phyloP scores from a whole-genome alignment of 2,797 vertebrate genomes.

The Florisuga fusca region DNA sequence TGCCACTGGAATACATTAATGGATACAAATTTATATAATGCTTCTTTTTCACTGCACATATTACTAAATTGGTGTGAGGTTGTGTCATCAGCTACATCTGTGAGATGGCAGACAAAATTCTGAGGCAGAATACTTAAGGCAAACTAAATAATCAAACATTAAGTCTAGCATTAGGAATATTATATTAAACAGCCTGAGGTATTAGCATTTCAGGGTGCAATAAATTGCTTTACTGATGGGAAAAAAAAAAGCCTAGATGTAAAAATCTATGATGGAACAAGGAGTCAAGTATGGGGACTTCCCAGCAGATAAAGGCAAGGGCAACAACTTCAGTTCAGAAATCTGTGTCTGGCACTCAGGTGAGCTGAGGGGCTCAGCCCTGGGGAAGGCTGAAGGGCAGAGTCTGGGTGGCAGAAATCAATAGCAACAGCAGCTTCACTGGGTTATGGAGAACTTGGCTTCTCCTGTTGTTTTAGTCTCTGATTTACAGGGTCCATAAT shows the following conservation, averaged over 20 bases:
- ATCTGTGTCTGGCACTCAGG: not conserved
- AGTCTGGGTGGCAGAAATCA: not conserved
- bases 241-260: too few relatives aligned
- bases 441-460: not conserved
- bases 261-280: not conserved
- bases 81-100: not conserved
- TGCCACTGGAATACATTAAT: not conserved
- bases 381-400: not conserved
- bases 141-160: not conserved
- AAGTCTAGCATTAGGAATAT: not conserved
- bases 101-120: not conserved
- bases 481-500: not conserved
- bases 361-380: not conserved
- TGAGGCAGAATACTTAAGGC: not conserved
- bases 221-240: not conserved
- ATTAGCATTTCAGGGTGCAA: not conserved
- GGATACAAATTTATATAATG: not conserved
- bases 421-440: not conserved
- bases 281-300: not conserved
- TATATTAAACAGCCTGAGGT: not conserved
- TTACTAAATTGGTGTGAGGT: not conserved
- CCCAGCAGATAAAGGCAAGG: conserved; percentile 40
- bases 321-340: not conserved
- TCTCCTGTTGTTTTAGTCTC: not conserved
- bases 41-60: not conserved